phyloP scores from a whole-genome alignment of 2,797 vertebrate genomes.

The Octomys mimax region DNA sequence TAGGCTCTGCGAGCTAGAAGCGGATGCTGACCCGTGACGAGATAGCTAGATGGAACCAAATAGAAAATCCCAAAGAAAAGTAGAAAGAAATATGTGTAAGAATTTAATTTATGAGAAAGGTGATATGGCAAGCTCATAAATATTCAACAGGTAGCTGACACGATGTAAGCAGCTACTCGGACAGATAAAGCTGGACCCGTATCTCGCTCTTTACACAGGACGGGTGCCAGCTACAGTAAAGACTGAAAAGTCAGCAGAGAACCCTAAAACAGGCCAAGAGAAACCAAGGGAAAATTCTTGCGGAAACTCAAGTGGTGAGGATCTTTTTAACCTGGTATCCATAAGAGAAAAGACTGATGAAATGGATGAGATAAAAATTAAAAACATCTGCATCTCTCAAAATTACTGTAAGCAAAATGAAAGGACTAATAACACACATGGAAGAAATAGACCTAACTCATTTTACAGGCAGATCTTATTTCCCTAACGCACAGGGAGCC shows the following conservation, averaged over 20 bases:
- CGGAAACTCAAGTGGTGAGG: background rate
- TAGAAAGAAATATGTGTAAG: background rate
- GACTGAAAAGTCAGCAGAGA: background rate
- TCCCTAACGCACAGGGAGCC: background rate
- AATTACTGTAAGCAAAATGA: background rate
- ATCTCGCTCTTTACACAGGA: background rate
- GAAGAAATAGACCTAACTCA: background rate
- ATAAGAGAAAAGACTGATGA: background rate
- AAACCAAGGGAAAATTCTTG: constrained; percentile 2
- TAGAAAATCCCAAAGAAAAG: background rate
- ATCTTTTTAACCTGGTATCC: background rate
- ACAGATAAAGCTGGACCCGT: background rate
- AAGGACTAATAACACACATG: background rate
- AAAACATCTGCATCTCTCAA: constrained; percentile 6
- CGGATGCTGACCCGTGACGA: background rate
- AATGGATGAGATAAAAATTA: background rate
- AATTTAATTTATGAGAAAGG: background rate
- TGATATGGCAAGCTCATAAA: background rate
- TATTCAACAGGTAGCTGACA: no score
- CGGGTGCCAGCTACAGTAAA: background rate
- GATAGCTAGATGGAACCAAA: background rate
- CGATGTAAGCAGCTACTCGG: background rate
- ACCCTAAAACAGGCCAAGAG: background rate
- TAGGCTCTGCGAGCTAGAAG: background rate
- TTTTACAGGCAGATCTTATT: background rate